Conservation (phyloP, 53 echinoderm and acorn worm species). For the Mesocentrotus franciscanus region DNA sequence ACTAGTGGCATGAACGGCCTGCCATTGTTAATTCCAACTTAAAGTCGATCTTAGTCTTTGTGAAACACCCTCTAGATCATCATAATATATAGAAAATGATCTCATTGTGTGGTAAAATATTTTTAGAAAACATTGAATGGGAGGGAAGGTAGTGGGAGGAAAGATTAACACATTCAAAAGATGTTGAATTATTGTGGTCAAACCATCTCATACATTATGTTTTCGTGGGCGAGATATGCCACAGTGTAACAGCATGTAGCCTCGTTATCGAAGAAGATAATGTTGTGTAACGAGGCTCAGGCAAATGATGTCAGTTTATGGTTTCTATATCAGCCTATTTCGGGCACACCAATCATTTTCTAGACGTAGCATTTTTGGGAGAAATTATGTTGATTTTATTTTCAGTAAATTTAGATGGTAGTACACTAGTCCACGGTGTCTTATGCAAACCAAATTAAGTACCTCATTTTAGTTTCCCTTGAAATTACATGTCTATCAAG, state of each 20-base stretch:
- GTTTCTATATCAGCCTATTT: neutral
- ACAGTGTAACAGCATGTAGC: neutral
- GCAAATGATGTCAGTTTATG: neutral
- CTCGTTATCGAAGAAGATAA: neutral
- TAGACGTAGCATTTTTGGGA: neutral
- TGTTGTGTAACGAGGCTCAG: neutral
- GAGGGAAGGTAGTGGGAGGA: neutral
- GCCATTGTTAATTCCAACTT: too few relatives aligned
- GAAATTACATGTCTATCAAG: too few relatives aligned
- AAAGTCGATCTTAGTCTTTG: too few relatives aligned
- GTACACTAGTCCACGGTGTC: too few relatives aligned
- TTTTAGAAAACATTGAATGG: too few relatives aligned
- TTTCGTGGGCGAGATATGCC: neutral
- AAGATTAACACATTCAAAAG: neutral
- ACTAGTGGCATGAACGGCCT: too few relatives aligned
- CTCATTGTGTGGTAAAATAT: neutral
- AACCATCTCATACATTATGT: neutral
- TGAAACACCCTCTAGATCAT: too few relatives aligned
- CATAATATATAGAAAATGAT: neutral
- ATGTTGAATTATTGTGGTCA: neutral
- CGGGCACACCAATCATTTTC: neutral
- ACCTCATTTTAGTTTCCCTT: too few relatives aligned
- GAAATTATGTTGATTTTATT: too few relatives aligned
- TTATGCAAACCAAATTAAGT: too few relatives aligned
- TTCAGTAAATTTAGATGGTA: too few relatives aligned